These are phyloP conservation scores for Xiphydria camelus DNA, from an alignment of 2,888 invertebrate species.

Conservation along the genomic window DNA sequence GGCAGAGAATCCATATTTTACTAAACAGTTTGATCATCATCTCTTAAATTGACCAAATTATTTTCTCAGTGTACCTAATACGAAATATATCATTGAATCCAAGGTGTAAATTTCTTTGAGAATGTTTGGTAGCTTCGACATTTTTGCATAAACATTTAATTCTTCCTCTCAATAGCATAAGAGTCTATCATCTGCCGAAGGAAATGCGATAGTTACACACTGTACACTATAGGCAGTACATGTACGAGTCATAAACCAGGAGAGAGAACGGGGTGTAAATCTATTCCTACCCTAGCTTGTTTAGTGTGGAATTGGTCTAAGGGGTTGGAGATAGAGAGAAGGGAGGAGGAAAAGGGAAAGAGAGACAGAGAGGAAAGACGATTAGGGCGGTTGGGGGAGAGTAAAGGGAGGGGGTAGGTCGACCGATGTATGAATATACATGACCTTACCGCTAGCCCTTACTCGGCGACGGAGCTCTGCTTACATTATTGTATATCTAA, in stretches of 20 bases:
- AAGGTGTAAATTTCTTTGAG: too few species aligned
- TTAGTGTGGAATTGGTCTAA: constrained; percentile 25
- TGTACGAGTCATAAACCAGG: constrained; percentile 29
- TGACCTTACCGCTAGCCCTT: constrained; percentile 57
- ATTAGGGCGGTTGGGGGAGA: constrained; percentile 37
- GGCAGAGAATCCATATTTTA: too few species aligned
- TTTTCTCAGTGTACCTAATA: too few species aligned
- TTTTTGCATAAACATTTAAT: too few species aligned
- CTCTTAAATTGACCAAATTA: too few species aligned
- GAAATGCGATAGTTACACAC: too few species aligned
- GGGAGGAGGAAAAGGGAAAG: constrained; percentile 16
- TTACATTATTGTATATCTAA: constrained; percentile 60
- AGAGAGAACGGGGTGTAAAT: constrained; percentile 46
- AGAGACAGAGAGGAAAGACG: constrained; percentile 44
- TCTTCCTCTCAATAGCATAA: too few species aligned
- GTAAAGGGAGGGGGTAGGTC: constrained; percentile 33
- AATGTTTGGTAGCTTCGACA: too few species aligned
- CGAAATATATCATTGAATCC: too few species aligned
- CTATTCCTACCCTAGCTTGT: constrained; percentile 48
- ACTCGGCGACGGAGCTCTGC: constrained; percentile 56
- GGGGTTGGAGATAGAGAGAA: constrained; percentile 5
- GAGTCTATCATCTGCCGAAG: too few species aligned
- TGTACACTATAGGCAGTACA: too few species aligned
- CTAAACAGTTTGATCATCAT: too few species aligned
- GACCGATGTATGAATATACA: constrained; percentile 58